Evolutionary conservation across 1,140 invertebrate genomes (phyloP), one percentile per base, ranked within the genome.

Genomic region (Tribolium madens): DNA sequence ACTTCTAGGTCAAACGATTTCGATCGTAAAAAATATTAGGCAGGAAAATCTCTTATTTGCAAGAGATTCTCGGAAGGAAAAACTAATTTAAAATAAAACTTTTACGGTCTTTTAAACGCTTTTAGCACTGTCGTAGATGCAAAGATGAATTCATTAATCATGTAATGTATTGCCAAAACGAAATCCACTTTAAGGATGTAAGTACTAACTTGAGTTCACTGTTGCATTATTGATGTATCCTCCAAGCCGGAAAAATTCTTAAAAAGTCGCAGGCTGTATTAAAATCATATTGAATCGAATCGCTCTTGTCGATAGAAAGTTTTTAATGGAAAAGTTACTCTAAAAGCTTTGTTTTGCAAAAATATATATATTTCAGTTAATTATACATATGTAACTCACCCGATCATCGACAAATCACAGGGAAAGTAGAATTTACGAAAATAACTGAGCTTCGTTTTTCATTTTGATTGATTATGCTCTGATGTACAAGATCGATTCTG

Each of bases 141-240:
- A 18, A 18, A 21, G 52, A 57, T 12, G 52, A 26, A 57, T 57
- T 57, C 52, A 57, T 57, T 57, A 57, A 57, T 57, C 52, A 57
- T 57, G 52, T 26, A 26, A 26, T 57, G 52, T 26, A 26, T 18
- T 57, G 9, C 52, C 7, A 18, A 26, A 57, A 57, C 52, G 15
- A n/a, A 57, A 57, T 57, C 52, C 52, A 57, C 52, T 26, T 26
- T 26, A 26, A 57, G 17, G 52, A 57, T 26, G 52, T 50, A n/a
- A n/a, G n/a, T n/a, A n/a, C n/a, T n/a, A 14, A 50, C 48, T 50
- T 17, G 48, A 50, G 48, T 50, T 50, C 48, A 50, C 3, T 50
- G 48, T 50, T 50, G 48, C 48, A 50, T 50, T 50, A 50, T 50
- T 50, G 48, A 50, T 50, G 48, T 13, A 15, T 3, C 6, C 13